phyloP scores from a whole-genome alignment of 1,140 invertebrate genomes.

The Orchestia grillus region DNA sequence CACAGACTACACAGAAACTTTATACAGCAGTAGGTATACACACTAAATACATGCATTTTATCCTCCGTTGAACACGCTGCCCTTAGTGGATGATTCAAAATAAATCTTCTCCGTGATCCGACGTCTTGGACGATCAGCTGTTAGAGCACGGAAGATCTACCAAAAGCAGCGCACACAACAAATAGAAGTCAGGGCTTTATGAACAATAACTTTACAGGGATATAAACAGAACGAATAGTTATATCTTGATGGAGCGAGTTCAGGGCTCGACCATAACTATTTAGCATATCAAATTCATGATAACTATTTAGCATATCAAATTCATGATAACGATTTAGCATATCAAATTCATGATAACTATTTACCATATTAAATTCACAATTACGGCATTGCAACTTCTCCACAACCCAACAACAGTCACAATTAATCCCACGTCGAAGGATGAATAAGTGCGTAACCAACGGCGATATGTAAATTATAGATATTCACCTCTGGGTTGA shows the following conservation, averaged over 20 bases:
- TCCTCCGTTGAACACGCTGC: slow-evolving; percentile 4
- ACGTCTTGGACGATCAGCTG: not conserved
- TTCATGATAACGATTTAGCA: too few relatives aligned
- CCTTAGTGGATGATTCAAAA: not conserved
- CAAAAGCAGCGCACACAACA: not conserved
- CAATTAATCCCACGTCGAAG: too few relatives aligned
- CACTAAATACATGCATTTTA: slow-evolving; percentile 31
- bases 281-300: too few relatives aligned
- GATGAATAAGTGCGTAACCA: too few relatives aligned
- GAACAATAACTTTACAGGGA: not conserved
- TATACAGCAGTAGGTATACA: slow-evolving; percentile 26
- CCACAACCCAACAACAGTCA: too few relatives aligned
- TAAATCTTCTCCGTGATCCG: not conserved
- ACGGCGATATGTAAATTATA: too few relatives aligned
- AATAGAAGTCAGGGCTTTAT: not conserved
- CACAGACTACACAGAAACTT: not conserved
- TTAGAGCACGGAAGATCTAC: not conserved
- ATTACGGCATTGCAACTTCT: too few relatives aligned
- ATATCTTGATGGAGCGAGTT: not conserved
- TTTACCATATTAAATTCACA: too few relatives aligned
- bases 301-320: too few relatives aligned
- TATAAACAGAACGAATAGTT: slow-evolving; percentile 10
- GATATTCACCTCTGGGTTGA: too few relatives aligned
- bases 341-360: too few relatives aligned
- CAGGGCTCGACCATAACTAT: not conserved